Conservation (phyloP, 2,888 invertebrate species). For the Xestia xanthographa region DNA sequence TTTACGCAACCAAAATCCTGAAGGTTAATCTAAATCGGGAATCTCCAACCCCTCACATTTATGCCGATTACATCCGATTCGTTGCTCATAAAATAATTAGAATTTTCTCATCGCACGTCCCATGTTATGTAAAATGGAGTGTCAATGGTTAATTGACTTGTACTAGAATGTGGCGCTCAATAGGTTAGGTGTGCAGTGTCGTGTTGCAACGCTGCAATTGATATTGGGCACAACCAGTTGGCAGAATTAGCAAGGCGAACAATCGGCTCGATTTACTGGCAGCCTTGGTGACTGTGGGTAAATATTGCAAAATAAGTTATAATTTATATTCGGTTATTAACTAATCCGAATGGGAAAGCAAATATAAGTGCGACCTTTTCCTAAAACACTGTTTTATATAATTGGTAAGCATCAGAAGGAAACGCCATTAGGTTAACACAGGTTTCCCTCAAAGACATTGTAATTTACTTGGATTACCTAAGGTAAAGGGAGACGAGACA, state of each 20-base stretch:
- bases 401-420: not conserved
- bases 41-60: not conserved
- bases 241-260: slow-evolving; percentile 47
- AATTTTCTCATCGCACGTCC: slow-evolving; percentile 4
- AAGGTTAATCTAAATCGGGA: slow-evolving; percentile 30
- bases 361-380: not conserved
- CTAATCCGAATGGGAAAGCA: not conserved
- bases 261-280: slow-evolving; percentile 30
- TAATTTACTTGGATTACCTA: not conserved
- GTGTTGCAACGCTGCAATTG: slow-evolving; percentile 55
- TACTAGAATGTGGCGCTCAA: slow-evolving; percentile 51
- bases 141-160: slow-evolving; percentile 55
- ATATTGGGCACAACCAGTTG: slow-evolving; percentile 48
- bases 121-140: slow-evolving; percentile 28
- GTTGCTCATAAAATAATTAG: slow-evolving; percentile 6
- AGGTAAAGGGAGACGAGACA: not conserved
- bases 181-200: slow-evolving; percentile 45
- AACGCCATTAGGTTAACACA: not conserved
- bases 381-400: not conserved
- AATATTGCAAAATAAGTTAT: slow-evolving; percentile 19
- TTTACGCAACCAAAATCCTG: not conserved
- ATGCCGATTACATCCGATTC: not conserved
- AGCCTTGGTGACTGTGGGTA: slow-evolving; percentile 27
- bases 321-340: not conserved
- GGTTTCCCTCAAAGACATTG: not conserved